A percentile compares a stretch with the other conserved stretches of the same genome.
Evolutionary conservation across 2,113 vertebrate genomes (phyloP).

Genomic region (Engraulis encrasicolus): DNA sequence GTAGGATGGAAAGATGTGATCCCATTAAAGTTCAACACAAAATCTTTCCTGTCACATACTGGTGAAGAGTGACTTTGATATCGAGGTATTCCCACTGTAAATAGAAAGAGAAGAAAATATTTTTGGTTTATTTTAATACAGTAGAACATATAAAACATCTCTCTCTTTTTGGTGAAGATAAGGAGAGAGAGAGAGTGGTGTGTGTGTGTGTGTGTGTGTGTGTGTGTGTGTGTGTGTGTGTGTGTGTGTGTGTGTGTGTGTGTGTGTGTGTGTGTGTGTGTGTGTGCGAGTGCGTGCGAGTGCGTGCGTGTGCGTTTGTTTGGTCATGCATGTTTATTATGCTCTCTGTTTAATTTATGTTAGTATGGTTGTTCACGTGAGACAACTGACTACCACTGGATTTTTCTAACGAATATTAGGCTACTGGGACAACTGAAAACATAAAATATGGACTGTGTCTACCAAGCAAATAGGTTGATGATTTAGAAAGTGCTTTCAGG

Average conservation of each 20-base stretch:
- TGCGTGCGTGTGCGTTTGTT: no score
- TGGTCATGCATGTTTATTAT: neutral
- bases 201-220: no score
- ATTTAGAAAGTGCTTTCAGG: no score
- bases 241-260: neutral
- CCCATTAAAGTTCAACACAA: constrained; percentile 98
- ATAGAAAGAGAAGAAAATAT: constrained; percentile 29
- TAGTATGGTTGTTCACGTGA: neutral
- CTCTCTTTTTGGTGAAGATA: no score
- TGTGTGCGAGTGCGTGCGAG: no score
- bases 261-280: neutral
- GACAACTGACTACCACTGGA: neutral
- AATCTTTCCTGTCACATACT: constrained; percentile 98
- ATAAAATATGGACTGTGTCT: no score
- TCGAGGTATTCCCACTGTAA: constrained; percentile 84
- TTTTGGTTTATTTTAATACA: no score
- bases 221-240: no score
- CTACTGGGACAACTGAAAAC: neutral
- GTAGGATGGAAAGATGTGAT: constrained; percentile 98
- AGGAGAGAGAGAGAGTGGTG: no score
- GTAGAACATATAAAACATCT: no score
- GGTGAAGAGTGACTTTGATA: constrained; percentile 97
- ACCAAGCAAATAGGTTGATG: no score
- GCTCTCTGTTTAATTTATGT: neutral
- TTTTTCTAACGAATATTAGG: neutral